Base-by-base conservation (phyloP, 2,888 invertebrate genomes). In the Buathra laborator region DNA sequence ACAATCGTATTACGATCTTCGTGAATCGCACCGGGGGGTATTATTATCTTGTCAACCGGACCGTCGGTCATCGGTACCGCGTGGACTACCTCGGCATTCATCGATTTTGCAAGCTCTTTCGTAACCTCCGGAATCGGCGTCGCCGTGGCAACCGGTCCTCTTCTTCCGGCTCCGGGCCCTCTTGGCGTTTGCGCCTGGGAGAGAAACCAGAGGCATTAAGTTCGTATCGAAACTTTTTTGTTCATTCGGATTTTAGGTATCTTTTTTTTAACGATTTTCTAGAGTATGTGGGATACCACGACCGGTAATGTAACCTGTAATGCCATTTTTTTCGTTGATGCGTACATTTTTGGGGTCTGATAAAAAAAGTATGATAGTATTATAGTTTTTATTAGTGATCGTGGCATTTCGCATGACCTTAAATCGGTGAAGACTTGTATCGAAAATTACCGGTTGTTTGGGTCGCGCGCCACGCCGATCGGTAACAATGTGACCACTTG, bases 41-140 rank as follows among this genome's bases (percentile, higher is more conserved):
- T 92, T 10, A 92, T 89, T 7, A 92, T 85, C 19, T 89, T 90
- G 19, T 89, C 89, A 7, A 92, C 86, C 4, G 89, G 89, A 7
- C 80, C 83, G 0, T 87, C 85, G 37, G 88, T 88, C 19, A 92
- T 81, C 0, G 90, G 89, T 14, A 90, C 90, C 0, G 92, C 92
- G 24, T 89, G 90, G 3, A 92, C 78, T 19, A 92, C 81, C 9
- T 92, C 90, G 0, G 93, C 93, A 64, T 91, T 88, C 88, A 91
- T 90, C 3, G 87, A 70, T 51, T 79, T 87, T 0, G 92, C 92
- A 7, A 91, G 82, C 56, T 91, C 87, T 10, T 59, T 76, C 5
- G 91, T 90, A n/a, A 86, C 89, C 19, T 84, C 87, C 1, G 90
- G 68, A 19, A 91, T 44, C 10, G 83, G 67, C 24, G 86, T 74